Percentiles rank a stretch among this genome's conserved stretches.
Conservation (phyloP, 2,113 vertebrate genomes). For the Cepphus grylle region DNA sequence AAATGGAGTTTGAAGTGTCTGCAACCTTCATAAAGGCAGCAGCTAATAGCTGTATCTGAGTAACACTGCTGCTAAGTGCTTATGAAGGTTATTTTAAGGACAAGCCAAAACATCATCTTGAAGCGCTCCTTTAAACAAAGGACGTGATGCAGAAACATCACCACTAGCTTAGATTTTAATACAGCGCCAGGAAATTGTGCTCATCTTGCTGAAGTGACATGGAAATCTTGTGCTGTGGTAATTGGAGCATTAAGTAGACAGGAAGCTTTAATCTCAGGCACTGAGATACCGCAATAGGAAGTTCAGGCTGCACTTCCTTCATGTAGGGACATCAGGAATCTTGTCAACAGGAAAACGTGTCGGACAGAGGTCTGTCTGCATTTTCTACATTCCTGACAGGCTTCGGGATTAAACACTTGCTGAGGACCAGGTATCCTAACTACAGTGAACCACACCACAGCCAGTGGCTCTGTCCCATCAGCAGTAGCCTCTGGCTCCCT, state of each 20-base stretch:
- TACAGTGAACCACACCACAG: not conserved
- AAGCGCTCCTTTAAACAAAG: not conserved
- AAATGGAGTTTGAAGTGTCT: not conserved
- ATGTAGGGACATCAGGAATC: not conserved
- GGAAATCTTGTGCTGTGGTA: not conserved
- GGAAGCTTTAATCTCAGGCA: not conserved
- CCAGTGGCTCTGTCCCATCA: not conserved
- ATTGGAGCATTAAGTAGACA: not conserved
- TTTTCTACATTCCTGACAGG: accelerated
- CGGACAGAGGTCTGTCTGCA: not conserved
- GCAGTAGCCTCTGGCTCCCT: not conserved
- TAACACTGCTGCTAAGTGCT: not conserved
- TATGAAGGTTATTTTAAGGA: not conserved
- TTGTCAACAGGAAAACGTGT: not conserved
- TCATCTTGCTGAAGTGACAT: not conserved
- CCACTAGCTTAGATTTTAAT: not conserved
- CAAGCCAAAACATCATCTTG: not conserved
- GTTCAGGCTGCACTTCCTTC: not conserved
- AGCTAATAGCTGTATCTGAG: accelerated
- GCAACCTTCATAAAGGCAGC: not conserved
- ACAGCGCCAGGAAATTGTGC: not conserved
- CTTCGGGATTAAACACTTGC: not conserved
- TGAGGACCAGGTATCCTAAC: not conserved
- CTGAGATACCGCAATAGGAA: not conserved
- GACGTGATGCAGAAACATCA: not conserved